Evolutionary conservation across 2,888 invertebrate species (phyloP).

Genomic region (Pseudoips prasinana): DNA sequence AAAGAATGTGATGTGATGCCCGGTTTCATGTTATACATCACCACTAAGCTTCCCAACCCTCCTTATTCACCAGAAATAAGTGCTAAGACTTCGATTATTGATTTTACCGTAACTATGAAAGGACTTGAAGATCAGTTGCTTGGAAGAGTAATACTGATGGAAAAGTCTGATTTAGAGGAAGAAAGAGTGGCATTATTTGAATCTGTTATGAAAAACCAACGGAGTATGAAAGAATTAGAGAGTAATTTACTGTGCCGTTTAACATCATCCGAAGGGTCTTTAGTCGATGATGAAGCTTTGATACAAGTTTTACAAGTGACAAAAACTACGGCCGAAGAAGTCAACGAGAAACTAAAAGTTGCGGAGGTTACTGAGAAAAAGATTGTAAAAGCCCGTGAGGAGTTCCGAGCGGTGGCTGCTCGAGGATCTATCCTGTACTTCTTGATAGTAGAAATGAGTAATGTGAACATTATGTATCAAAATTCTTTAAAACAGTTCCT

Average conservation of each 20-base stretch:
- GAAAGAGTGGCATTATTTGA: constrained; percentile 96
- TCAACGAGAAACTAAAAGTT: constrained; percentile 95
- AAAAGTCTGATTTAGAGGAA: constrained; percentile 96
- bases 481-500: constrained; percentile 97
- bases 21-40: constrained; percentile 97
- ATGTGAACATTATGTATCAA: constrained; percentile 98
- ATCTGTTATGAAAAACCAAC: constrained; percentile 97
- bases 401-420: constrained; percentile 96
- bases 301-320: constrained; percentile 94
- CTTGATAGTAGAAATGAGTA: constrained; percentile 97
- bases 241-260: constrained; percentile 94
- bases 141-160: constrained; percentile 96
- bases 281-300: constrained; percentile 97
- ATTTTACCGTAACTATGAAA: constrained; percentile 98
- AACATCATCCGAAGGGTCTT: constrained; percentile 95
- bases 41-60: constrained; percentile 97
- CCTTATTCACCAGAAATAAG: constrained; percentile 98
- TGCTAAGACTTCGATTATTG: constrained; percentile 97
- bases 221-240: constrained; percentile 97
- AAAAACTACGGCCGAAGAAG: constrained; percentile 95
- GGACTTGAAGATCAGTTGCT: constrained; percentile 97
- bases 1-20: constrained; percentile 98
- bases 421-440: constrained; percentile 97
- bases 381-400: constrained; percentile 96
- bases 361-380: constrained; percentile 97